Evolutionary conservation across 2,113 vertebrate genomes (phyloP).

Genomic region (Chaenocephalus aceratus): DNA sequence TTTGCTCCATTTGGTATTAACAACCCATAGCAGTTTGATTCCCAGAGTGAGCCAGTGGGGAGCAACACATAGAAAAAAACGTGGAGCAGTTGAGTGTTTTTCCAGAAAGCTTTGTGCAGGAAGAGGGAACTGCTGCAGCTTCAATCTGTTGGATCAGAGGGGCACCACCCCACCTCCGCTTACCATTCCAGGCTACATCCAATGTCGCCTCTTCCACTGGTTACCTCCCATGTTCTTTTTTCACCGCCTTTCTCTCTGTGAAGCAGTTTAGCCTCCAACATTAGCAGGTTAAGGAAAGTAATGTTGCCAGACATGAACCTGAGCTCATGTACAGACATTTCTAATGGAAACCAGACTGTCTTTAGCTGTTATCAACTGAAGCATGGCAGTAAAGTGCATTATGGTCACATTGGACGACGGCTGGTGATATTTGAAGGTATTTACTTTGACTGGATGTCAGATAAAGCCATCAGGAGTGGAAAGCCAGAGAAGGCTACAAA

Average conservation of each 20-base stretch:
- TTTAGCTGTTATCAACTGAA: slow-evolving; percentile 26
- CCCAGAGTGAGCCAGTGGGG: neutral
- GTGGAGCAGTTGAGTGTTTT: neutral
- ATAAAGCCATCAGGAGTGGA: slow-evolving; percentile 52
- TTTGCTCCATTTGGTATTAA: neutral
- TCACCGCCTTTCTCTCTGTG: slow-evolving; percentile 16
- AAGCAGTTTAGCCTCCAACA: slow-evolving; percentile 32
- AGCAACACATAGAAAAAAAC: slow-evolving; percentile 6
- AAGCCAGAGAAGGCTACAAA: slow-evolving; percentile 34
- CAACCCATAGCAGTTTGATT: neutral
- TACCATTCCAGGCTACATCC: slow-evolving; percentile 15
- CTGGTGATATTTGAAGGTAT: slow-evolving; percentile 45
- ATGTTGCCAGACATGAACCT: slow-evolving; percentile 30
- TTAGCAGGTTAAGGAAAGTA: slow-evolving; percentile 25
- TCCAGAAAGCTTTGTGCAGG: neutral
- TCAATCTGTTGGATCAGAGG: neutral
- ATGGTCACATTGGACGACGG: slow-evolving; percentile 33
- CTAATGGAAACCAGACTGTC: slow-evolving; percentile 52
- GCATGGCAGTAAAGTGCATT: slow-evolving; percentile 32
- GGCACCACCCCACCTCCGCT: neutral
- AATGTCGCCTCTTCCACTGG: neutral
- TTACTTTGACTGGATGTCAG: slow-evolving; percentile 64
- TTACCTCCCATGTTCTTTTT: slow-evolving; percentile 8
- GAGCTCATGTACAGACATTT: slow-evolving; percentile 4
- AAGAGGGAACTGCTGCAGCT: neutral